These are phyloP conservation scores for Ascaphus truei DNA, from an alignment of 2,113 vertebrate species.

Conservation along the genomic window DNA sequence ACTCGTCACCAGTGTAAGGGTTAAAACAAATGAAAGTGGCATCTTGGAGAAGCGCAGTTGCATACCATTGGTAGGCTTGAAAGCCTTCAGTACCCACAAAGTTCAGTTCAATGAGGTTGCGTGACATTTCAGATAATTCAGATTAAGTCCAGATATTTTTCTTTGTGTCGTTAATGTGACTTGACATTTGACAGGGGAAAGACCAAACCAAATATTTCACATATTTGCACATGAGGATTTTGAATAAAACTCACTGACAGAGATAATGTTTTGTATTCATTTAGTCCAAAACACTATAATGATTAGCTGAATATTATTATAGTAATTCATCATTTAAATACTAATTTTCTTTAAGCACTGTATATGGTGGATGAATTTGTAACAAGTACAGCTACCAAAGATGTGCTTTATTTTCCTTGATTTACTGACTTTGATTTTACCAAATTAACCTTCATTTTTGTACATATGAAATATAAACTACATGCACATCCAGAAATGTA, in stretches of 20 bases:
- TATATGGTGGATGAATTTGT: too few species aligned
- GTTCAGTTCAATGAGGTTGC: conserved; percentile 26
- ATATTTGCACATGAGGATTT: conserved; percentile 14
- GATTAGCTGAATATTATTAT: too few species aligned
- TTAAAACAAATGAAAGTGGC: background rate
- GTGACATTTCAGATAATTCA: conserved; percentile 32
- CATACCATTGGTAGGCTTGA: background rate
- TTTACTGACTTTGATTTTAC: too few species aligned
- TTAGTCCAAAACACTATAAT: too few species aligned
- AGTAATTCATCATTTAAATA: too few species aligned
- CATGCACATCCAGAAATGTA: too few species aligned
- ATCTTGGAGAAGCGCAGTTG: background rate
- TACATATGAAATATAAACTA: too few species aligned
- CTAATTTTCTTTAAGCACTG: too few species aligned
- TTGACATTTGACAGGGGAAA: conserved; percentile 31
- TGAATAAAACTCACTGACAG: background rate
- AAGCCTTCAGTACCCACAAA: conserved; percentile 16
- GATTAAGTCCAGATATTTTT: conserved; percentile 19
- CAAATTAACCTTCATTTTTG: too few species aligned
- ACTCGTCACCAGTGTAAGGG: background rate
- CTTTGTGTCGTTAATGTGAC: conserved; percentile 30
- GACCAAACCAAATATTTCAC: conserved; percentile 21
- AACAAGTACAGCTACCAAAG: too few species aligned
- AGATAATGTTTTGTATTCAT: background rate
- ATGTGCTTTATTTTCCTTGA: too few species aligned